phyloP scores from a whole-genome alignment of 2,113 vertebrate species.

The Protobothrops flavoviridis region DNA sequence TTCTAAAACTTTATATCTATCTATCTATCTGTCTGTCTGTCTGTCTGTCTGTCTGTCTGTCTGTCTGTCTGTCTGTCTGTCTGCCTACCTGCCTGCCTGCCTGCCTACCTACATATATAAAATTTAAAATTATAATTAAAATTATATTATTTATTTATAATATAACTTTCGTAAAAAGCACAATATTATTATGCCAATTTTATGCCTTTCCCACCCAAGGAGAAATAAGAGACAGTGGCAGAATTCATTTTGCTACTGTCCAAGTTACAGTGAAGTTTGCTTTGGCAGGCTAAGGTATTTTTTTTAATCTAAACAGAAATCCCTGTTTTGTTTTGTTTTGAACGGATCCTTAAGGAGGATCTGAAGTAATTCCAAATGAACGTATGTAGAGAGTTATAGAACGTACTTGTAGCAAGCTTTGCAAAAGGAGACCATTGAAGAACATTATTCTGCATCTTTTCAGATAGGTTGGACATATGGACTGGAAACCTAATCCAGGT shows the following conservation, averaged over 20 bases:
- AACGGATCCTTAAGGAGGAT: background rate
- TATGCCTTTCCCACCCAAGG: background rate
- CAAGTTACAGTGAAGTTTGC: background rate
- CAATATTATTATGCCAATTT: background rate
- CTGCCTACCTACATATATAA: no score
- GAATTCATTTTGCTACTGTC: background rate
- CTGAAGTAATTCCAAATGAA: background rate
- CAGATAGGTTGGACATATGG: background rate
- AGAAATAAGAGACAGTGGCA: background rate
- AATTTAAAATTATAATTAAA: no score
- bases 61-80: no score
- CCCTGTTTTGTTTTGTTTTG: background rate
- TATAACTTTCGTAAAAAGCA: background rate
- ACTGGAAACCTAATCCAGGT: background rate
- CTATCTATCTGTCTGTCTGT: no score
- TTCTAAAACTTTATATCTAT: background rate
- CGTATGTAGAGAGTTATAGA: background rate
- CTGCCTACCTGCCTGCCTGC: no score
- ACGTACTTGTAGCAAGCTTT: no score
- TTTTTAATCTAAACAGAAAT: background rate
- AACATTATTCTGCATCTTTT: background rate
- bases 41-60: no score
- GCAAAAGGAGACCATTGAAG: background rate
- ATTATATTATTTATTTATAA: background rate
- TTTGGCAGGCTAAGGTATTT: background rate